These are phyloP conservation scores for Rhea pennata DNA, from an alignment of 2,113 vertebrate genomes.

Conservation along the genomic window DNA sequence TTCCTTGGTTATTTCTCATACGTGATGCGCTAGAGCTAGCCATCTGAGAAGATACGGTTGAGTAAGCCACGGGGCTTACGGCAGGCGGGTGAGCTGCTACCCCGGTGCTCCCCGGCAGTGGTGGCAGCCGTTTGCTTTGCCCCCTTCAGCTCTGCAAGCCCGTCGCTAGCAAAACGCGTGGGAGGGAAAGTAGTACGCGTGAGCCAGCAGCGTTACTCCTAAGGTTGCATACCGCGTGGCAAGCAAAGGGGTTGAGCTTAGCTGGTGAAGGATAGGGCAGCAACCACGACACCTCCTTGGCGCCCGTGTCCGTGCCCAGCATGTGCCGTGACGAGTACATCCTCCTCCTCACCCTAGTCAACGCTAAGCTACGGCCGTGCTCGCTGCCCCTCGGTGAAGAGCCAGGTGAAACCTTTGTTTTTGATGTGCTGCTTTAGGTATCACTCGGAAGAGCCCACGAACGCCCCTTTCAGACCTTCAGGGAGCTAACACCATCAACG, in stretches of 20 bases:
- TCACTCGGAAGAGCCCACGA: conserved; percentile 86
- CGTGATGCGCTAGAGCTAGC: background rate
- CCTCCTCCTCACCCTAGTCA: conserved; percentile 1
- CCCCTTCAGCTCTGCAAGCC: background rate
- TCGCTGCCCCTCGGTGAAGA: background rate
- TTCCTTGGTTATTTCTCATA: background rate
- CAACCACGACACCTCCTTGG: background rate
- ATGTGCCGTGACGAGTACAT: conserved; percentile 17
- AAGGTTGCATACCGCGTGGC: background rate
- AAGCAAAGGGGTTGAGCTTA: background rate
- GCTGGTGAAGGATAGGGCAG: background rate
- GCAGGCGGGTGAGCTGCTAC: background rate
- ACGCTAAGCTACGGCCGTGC: conserved; percentile 13
- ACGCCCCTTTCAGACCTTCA: conserved; percentile 93
- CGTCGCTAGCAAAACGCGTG: background rate
- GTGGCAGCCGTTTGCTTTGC: background rate
- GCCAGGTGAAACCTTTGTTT: conserved; percentile 28
- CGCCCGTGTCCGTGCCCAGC: background rate
- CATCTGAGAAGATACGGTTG: background rate
- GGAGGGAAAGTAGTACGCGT: background rate
- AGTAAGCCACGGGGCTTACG: background rate
- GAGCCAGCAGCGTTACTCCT: background rate
- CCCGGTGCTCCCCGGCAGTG: background rate
- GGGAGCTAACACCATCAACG: conserved; percentile 89
- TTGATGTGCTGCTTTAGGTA: conserved; percentile 80